Percentiles rank a stretch among this genome's conserved stretches.
Evolutionary conservation across 2,113 vertebrate species (phyloP).

Genomic region (Hassar affinis): DNA sequence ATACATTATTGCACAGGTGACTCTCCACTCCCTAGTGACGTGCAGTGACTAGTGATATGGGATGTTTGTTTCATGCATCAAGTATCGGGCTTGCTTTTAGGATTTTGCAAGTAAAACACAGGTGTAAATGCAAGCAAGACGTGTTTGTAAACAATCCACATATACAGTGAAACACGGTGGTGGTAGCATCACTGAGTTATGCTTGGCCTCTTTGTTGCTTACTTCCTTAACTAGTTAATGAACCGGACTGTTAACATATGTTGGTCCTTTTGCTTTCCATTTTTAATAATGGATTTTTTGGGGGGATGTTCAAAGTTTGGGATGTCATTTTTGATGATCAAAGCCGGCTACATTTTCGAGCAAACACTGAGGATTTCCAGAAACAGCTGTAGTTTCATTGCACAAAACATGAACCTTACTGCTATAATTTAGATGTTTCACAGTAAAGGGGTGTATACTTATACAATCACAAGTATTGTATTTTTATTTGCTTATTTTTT

Average conservation of each 20-base stretch:
- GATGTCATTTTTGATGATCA: too few relatives aligned
- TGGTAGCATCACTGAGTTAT: neutral
- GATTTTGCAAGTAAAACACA: neutral
- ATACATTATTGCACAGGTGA: too few relatives aligned
- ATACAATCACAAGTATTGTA: neutral
- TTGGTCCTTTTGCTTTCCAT: neutral
- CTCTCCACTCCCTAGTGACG: too few relatives aligned
- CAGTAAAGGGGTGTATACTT: neutral
- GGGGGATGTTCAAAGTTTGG: neutral
- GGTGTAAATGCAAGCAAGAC: neutral
- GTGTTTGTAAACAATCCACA: neutral
- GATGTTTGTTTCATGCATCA: too few relatives aligned
- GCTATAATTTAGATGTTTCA: neutral
- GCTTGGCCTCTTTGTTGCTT: neutral
- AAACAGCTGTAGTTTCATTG: neutral
- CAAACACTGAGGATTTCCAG: neutral
- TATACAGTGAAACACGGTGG: neutral
- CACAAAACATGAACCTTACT: neutral
- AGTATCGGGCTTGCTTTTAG: too few relatives aligned
- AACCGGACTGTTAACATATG: neutral
- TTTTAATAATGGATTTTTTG: too few relatives aligned
- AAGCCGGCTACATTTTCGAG: too few relatives aligned
- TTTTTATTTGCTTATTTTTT: neutral
- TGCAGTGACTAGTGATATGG: too few relatives aligned
- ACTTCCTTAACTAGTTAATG: neutral